These are phyloP conservation scores for Drosophila nannoptera DNA, from an alignment of 1,140 invertebrate genomes.

Conservation along the genomic window DNA sequence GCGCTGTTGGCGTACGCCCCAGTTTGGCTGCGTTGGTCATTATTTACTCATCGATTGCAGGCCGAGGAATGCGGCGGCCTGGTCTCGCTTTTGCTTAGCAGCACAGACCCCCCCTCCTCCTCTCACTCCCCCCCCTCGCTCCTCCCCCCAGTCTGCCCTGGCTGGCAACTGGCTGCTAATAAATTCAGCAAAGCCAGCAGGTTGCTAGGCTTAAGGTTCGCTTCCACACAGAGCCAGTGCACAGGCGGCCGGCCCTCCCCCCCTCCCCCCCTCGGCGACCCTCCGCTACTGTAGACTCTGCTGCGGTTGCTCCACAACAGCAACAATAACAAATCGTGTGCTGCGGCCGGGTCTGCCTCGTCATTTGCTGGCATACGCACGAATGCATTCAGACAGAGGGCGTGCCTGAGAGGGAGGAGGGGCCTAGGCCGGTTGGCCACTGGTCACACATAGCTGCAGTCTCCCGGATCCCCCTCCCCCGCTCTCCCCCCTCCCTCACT, in stretches of 20 bases:
- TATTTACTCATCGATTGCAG: conserved; percentile 75
- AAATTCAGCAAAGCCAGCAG: conserved; percentile 76
- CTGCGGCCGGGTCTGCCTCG: conserved; percentile 71
- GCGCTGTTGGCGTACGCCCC: conserved; percentile 28
- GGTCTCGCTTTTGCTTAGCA: conserved; percentile 18
- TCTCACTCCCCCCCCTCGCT: not conserved
- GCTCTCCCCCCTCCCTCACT: not conserved
- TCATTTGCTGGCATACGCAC: conserved; percentile 74
- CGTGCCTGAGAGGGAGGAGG: not conserved
- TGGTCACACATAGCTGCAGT: conserved; percentile 60
- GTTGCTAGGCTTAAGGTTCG: conserved; percentile 72
- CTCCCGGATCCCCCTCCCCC: not conserved
- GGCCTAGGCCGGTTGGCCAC: conserved; percentile 28
- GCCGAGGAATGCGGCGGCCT: conserved; percentile 59
- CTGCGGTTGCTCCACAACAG: not conserved
- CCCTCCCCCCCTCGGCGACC: not conserved
- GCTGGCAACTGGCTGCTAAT: conserved; percentile 63
- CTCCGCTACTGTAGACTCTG: not conserved
- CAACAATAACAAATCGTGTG: conserved; percentile 77
- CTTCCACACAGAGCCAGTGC: conserved; percentile 3
- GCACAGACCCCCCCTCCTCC: not conserved
- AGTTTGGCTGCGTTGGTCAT: conserved; percentile 72
- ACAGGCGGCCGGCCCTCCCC: not conserved
- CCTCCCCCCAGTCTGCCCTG: conserved; percentile 28
- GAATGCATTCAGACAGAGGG: conserved; percentile 52